A percentile compares a stretch with the other conserved stretches of the same genome.
These are phyloP conservation scores for Gulo gulo DNA, from an alignment of 2,113 vertebrate species.

Conservation along the genomic window DNA sequence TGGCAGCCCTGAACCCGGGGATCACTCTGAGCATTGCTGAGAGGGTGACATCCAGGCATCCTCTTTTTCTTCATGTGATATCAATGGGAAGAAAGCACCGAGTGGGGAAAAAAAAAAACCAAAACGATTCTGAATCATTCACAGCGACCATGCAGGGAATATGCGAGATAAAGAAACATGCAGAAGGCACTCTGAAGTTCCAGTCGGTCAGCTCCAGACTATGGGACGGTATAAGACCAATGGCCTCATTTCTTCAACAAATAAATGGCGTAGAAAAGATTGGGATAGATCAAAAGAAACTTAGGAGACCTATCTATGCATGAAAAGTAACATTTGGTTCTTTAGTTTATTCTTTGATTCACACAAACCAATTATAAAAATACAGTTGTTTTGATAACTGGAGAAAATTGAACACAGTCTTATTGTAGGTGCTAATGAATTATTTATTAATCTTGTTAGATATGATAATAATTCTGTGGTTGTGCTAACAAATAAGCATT, in stretches of 20 bases:
- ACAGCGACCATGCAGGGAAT: background rate
- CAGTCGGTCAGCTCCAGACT: background rate
- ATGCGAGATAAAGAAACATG: background rate
- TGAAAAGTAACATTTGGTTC: background rate
- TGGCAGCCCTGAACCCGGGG: background rate
- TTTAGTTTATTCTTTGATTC: background rate
- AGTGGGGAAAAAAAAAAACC: background rate
- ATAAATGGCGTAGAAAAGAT: background rate
- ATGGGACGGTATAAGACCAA: background rate
- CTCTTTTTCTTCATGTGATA: background rate
- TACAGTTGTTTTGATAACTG: background rate
- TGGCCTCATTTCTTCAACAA: background rate
- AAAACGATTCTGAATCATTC: background rate
- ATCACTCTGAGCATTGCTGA: background rate
- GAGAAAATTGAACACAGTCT: background rate
- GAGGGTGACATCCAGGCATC: background rate
- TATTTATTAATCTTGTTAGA: background rate
- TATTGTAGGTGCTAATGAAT: background rate
- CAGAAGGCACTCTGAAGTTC: background rate
- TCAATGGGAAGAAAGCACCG: background rate
- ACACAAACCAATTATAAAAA: background rate
- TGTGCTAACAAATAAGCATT: background rate
- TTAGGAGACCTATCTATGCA: no score
- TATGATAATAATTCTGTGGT: background rate
- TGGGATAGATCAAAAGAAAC: background rate